A percentile compares a stretch with the other conserved stretches of the same genome.
Conservation (phyloP, 2,888 invertebrate genomes). For the Mesorhabditis belari region DNA sequence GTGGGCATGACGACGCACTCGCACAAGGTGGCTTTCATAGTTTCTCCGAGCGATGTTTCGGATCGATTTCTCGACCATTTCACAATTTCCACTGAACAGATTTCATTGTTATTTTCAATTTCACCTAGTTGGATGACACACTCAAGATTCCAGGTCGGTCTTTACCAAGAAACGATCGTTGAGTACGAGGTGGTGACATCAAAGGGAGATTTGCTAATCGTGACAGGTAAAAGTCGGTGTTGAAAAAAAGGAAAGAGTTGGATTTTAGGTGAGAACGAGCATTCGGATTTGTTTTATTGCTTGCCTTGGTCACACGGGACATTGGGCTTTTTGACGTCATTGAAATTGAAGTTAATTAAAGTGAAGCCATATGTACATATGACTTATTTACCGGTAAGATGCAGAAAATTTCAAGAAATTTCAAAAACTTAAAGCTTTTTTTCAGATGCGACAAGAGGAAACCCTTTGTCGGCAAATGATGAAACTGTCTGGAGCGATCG, state of each 20-base stretch:
- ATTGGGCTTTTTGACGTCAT: slow-evolving; percentile 64
- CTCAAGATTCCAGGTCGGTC: slow-evolving; percentile 57
- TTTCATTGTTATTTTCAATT: neutral
- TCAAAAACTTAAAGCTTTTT: too few species aligned
- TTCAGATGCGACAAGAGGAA: neutral
- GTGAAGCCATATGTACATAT: slow-evolving; percentile 66
- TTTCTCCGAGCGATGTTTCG: neutral
- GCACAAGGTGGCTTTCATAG: slow-evolving; percentile 57
- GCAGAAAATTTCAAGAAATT: slow-evolving; percentile 1
- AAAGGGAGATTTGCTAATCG: slow-evolving; percentile 61
- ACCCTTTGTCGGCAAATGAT: slow-evolving; percentile 61
- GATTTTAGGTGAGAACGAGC: slow-evolving; percentile 58
- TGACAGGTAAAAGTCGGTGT: slow-evolving; percentile 54
- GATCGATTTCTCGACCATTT: too few species aligned
- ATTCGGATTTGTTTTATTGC: slow-evolving; percentile 62
- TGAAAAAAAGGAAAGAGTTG: slow-evolving; percentile 25
- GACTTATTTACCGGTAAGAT: slow-evolving; percentile 61
- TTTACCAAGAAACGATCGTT: slow-evolving; percentile 66
- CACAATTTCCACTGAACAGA: too few species aligned
- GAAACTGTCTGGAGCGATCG: slow-evolving; percentile 62
- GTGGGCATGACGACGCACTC: slow-evolving; percentile 72
- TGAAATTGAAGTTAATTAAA: slow-evolving; percentile 64
- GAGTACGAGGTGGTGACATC: slow-evolving; percentile 66
- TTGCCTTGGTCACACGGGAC: slow-evolving; percentile 64
- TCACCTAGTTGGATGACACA: neutral